phyloP scores from a whole-genome alignment of 2,888 invertebrate genomes.

The Erannis defoliaria region DNA sequence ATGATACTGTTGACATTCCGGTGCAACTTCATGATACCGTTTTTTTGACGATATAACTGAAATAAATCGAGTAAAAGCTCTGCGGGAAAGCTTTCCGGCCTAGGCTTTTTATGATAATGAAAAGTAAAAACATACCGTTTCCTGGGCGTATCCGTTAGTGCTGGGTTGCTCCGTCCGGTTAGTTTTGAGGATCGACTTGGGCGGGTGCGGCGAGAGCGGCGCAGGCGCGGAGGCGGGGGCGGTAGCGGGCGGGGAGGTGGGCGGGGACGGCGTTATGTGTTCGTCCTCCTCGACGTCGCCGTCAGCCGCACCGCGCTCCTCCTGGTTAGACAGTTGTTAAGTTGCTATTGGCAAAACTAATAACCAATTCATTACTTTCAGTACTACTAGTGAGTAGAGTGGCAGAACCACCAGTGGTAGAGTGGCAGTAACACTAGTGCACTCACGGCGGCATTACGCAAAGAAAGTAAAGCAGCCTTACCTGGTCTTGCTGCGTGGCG shows the following conservation, averaged over 20 bases:
- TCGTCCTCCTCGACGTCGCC: slow-evolving; percentile 57
- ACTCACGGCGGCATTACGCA: no score
- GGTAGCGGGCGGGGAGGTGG: slow-evolving; percentile 43
- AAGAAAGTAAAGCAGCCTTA: not conserved
- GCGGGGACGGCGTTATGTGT: slow-evolving; percentile 44
- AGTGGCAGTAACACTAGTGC: no score
- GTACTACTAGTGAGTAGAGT: no score
- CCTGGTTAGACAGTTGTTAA: slow-evolving; percentile 45
- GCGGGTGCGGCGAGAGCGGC: slow-evolving; percentile 63
- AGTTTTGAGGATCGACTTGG: slow-evolving; percentile 83
- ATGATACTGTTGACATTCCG: no score
- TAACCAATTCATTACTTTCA: no score
- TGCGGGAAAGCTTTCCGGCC: no score
- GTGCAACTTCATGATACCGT: no score
- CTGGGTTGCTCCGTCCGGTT: slow-evolving; percentile 71
- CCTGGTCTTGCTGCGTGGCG: slow-evolving; percentile 90
- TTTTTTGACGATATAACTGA: no score
- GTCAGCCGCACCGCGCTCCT: slow-evolving; percentile 59
- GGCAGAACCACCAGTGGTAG: no score
- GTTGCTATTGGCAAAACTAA: no score
- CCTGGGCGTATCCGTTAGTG: slow-evolving; percentile 70
- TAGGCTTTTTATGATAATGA: no score
- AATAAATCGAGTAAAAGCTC: no score
- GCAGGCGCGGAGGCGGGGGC: slow-evolving; percentile 49
- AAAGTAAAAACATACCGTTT: slow-evolving; percentile 47